phyloP scores from a whole-genome alignment of 2,888 invertebrate genomes.

The Platycnemis pennipes region DNA sequence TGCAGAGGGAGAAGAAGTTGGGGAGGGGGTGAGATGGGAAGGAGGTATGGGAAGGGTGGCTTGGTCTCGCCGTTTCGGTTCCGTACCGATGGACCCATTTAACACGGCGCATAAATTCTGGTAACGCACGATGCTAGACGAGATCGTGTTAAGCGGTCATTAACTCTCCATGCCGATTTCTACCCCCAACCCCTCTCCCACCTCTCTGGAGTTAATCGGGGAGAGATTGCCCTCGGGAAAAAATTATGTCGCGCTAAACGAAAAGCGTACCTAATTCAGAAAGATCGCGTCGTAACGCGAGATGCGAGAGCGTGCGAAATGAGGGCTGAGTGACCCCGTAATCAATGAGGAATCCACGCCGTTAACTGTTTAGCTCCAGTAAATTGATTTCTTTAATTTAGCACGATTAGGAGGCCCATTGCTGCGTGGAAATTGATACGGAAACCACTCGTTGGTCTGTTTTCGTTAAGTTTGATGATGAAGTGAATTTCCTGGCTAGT shows the following conservation, averaged over 20 bases:
- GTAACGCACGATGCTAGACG: conserved; percentile 9
- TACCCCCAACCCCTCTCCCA: no score
- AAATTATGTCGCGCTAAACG: background rate
- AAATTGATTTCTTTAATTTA: background rate
- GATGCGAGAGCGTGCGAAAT: background rate
- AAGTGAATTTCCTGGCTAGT: no score
- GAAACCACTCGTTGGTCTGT: no score
- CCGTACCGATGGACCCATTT: conserved; percentile 31
- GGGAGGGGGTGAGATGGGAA: background rate
- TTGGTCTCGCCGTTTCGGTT: background rate
- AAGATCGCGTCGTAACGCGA: background rate
- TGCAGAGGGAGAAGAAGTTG: background rate
- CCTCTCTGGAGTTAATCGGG: background rate
- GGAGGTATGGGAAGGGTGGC: no score
- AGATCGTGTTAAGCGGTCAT: conserved; percentile 32
- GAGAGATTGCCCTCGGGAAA: background rate
- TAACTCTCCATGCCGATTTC: conserved; percentile 21
- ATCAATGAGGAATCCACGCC: background rate
- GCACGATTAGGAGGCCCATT: no score
- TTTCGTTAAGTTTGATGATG: no score
- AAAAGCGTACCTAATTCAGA: conserved; percentile 1
- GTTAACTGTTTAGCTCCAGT: background rate
- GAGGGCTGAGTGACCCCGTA: background rate
- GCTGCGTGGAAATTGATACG: no score
- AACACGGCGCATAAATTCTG: conserved; percentile 32